These are phyloP conservation scores for Hypothenemus hampei DNA, from an alignment of 1,140 invertebrate species.

Conservation along the genomic window DNA sequence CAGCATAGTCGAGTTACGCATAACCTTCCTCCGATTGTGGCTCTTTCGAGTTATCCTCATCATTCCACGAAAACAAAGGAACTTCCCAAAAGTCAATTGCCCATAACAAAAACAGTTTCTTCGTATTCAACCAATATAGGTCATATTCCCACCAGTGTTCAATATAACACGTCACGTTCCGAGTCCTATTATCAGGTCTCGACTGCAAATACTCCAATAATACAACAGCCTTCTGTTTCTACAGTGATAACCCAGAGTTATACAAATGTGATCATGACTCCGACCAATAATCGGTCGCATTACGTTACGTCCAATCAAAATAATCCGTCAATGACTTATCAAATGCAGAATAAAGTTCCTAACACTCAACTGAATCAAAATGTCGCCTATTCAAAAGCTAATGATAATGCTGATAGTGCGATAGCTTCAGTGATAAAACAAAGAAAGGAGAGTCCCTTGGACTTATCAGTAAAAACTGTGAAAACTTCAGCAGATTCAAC, in stretches of 20 bases:
- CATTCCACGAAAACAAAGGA: slow-evolving; percentile 42
- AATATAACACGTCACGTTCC: slow-evolving; percentile 4
- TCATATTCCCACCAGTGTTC: not conserved
- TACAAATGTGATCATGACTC: slow-evolving; percentile 32
- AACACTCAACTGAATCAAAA: slow-evolving; percentile 17
- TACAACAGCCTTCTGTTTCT: slow-evolving; percentile 13
- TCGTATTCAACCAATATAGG: slow-evolving; percentile 1
- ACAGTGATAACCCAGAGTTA: slow-evolving; percentile 29
- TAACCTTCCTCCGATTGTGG: slow-evolving; percentile 51
- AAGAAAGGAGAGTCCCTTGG: slow-evolving; percentile 71
- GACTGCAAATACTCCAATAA: slow-evolving; percentile 12
- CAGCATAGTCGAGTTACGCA: slow-evolving; percentile 43
- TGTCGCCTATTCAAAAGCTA: not conserved
- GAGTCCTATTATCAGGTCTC: slow-evolving; percentile 8
- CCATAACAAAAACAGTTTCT: slow-evolving; percentile 23
- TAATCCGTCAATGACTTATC: slow-evolving; percentile 5
- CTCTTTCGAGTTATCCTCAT: slow-evolving; percentile 48
- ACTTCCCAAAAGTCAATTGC: slow-evolving; percentile 27
- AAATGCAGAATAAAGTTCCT: not conserved
- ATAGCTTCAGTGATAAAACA: slow-evolving; percentile 32
- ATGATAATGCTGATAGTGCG: not conserved
- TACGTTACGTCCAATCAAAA: slow-evolving; percentile 1
- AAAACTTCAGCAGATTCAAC: slow-evolving; percentile 81
- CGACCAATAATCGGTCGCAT: slow-evolving; percentile 24
- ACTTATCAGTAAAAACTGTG: slow-evolving; percentile 80